Base-by-base conservation (phyloP, 1,140 invertebrate genomes). In the Temnothorax longispinosus region DNA sequence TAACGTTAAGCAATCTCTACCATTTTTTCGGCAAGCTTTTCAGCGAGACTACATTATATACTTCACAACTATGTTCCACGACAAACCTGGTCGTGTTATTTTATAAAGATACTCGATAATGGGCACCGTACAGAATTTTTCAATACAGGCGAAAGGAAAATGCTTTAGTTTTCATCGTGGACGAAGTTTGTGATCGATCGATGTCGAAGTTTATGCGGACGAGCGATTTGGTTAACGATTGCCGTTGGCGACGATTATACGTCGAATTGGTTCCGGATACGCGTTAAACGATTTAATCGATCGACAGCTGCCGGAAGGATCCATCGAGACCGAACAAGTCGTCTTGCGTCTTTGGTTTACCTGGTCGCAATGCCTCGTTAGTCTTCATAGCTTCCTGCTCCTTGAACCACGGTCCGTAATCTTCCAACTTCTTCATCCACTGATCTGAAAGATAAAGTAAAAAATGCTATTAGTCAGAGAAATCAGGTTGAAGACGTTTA, bases 271-370 rank as follows among this genome's bases (percentile, higher is more conserved):
- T 11, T 21, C 18, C 7, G 10, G 32, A 7, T n/a, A 27, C 0
- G 15, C 8, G 11, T 38, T 50, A 64, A 47, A 56, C 47, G 27
- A 56, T 52, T 84, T 96, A 98, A 95, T 98, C 98, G 87, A 98
- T 98, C 47, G 96, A 93, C 8, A 98, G 93, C 94, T 98, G 97
- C 91, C 97, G 96, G 94, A 98, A 98, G 38, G 97, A 98, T 60
- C 98, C 98, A 88, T 98, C 97, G 89, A 98, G 96, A 41, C 98
- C 98, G 87, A 98, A 98, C 0, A 98, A 94, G 92, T 98, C 97
- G 88, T 98, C 97, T 78, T 97, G 96, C 69, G 97, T 98, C 91
- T 97, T 98, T 56, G 98, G 97, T 92, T 97, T 97, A 50, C 97
- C 98, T 0, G 97, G 97, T 88, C 98, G 96, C 75, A 97, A 96